A percentile compares a stretch with the other conserved stretches of the same genome.
phyloP scores from a whole-genome alignment of 1,140 invertebrate species.

The Yoshiicerus persimilis region DNA sequence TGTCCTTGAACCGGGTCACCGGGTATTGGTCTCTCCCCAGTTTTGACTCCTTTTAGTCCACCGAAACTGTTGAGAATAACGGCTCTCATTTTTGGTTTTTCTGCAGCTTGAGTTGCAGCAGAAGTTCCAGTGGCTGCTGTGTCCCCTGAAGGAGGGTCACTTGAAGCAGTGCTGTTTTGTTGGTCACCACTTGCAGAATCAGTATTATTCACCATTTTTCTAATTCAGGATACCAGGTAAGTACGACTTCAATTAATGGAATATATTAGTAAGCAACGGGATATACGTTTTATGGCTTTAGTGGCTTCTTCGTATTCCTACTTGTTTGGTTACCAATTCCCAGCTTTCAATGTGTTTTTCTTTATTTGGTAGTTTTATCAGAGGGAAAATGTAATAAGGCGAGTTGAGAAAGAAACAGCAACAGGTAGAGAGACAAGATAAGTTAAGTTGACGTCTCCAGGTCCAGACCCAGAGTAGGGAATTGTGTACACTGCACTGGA shows the following conservation, averaged over 20 bases:
- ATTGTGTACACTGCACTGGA: not conserved
- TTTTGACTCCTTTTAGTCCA: constrained; percentile 37
- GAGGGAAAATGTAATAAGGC: not conserved
- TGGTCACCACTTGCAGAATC: not conserved
- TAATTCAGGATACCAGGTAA: not conserved
- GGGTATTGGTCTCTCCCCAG: not conserved
- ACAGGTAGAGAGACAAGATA: not conserved
- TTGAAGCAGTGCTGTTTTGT: not conserved
- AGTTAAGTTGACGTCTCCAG: constrained; percentile 3
- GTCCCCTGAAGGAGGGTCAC: not conserved
- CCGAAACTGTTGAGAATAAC: constrained; percentile 34
- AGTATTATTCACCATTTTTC: constrained; percentile 27
- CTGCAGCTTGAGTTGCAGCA: not conserved
- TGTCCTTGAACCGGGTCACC: not conserved
- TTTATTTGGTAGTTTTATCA: not conserved
- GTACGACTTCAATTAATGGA: not conserved
- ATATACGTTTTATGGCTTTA: too few relatives aligned
- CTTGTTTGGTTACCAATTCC: too few relatives aligned
- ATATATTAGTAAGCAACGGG: not conserved
- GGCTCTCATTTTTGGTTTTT: constrained; percentile 30
- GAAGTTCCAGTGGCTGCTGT: not conserved
- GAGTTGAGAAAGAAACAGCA: not conserved
- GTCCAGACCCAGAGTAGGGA: not conserved
- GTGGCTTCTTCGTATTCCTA: too few relatives aligned
- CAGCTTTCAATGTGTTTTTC: not conserved